Conservation (phyloP, 2,113 vertebrate genomes). For the Vimba vimba region DNA sequence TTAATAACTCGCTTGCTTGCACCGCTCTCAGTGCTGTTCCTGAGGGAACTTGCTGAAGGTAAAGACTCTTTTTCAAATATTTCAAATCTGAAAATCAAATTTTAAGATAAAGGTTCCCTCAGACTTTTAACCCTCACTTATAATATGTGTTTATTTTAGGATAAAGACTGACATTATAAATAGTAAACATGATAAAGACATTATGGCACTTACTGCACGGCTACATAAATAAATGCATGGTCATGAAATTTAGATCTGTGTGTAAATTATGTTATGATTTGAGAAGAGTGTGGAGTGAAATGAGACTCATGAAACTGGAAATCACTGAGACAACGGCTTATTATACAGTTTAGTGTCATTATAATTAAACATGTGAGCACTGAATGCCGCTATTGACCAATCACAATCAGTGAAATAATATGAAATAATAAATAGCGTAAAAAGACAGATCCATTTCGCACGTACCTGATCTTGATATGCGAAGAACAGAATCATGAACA, state of each 20-base stretch:
- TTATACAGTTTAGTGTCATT: not conserved
- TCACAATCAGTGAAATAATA: not conserved
- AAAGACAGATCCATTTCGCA: not conserved
- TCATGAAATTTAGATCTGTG: not conserved
- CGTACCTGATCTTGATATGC: constrained; percentile 93
- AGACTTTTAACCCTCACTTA: too few relatives aligned
- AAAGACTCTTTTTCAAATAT: not conserved
- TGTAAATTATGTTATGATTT: not conserved
- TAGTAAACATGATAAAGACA: not conserved
- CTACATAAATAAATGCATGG: not conserved
- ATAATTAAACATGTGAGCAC: not conserved
- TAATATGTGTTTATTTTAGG: not conserved
- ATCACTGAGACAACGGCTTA: too few relatives aligned
- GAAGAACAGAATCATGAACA: constrained; percentile 91
- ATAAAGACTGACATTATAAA: not conserved
- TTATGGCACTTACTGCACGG: not conserved
- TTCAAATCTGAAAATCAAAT: too few relatives aligned
- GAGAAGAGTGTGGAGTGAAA: not conserved
- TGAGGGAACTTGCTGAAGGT: not conserved
- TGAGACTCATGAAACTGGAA: too few relatives aligned
- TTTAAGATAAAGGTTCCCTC: too few relatives aligned
- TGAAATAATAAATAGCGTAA: not conserved
- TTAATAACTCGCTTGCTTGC: not conserved
- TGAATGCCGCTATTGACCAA: not conserved
- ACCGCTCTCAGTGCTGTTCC: not conserved